phyloP scores from a whole-genome alignment of 2,797 vertebrate genomes.

The Enteromius unitaeniatus region DNA sequence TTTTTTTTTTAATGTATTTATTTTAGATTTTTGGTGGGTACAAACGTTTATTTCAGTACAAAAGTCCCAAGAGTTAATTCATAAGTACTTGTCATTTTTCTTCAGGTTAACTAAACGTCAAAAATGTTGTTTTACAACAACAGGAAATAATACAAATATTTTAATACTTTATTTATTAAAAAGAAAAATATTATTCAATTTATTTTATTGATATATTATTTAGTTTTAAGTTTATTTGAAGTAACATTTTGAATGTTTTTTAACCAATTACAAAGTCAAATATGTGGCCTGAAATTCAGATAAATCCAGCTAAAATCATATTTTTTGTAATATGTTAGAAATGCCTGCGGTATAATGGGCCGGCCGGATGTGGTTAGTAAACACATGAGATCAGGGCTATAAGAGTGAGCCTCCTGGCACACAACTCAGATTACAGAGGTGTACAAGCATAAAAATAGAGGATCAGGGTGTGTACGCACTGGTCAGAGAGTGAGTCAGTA shows the following conservation, averaged over 20 bases:
- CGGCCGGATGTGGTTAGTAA: conserved; percentile 21
- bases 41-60: not conserved
- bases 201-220: not conserved
- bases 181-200: too few relatives aligned
- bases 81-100: not conserved
- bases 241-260: not conserved
- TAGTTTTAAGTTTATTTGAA: not conserved
- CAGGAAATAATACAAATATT: not conserved
- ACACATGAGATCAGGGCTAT: conserved; percentile 42
- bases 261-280: not conserved
- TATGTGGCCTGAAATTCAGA: not conserved
- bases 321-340: not conserved
- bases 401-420: conserved; percentile 10
- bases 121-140: not conserved
- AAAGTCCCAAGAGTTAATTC: not conserved
- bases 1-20: too few relatives aligned
- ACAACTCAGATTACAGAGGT: conserved; percentile 7
- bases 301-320: not conserved
- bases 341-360: not conserved
- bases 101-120: not conserved
- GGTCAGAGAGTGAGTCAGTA: conserved; percentile 22
- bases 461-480: not conserved
- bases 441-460: not conserved
- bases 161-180: not conserved
- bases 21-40: too few relatives aligned